Evolutionary conservation across 2,113 vertebrate genomes (phyloP).

Genomic region (Syngnathus typhle): DNA sequence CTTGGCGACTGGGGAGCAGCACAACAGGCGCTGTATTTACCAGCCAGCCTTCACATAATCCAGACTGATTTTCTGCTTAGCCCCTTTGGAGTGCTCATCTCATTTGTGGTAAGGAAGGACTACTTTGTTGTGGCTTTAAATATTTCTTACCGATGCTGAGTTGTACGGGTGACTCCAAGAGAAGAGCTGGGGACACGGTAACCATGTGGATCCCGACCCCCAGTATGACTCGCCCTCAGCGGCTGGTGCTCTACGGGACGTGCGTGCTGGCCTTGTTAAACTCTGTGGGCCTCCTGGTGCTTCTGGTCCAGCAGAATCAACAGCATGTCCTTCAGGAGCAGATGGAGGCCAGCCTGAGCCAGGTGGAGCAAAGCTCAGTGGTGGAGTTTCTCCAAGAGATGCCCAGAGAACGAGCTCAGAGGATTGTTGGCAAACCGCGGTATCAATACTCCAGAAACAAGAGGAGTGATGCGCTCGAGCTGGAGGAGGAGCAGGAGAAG

Average conservation of each 20-base stretch:
- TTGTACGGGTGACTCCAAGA: conserved; percentile 36
- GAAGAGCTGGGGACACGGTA: conserved; percentile 39
- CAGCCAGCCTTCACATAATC: conserved; percentile 35
- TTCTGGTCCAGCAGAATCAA: conserved; percentile 77
- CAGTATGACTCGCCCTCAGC: conserved; percentile 65
- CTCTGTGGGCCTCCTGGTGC: conserved; percentile 75
- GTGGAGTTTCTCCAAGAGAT: conserved; percentile 69
- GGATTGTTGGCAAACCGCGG: conserved; percentile 36
- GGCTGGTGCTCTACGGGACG: conserved; percentile 66
- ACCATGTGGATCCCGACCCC: conserved; percentile 63
- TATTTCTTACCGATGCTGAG: conserved; percentile 34
- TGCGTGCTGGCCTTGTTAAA: conserved; percentile 76
- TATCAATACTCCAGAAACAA: conserved; percentile 73
- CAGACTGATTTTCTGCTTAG: conserved; percentile 19
- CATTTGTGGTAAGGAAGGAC: background rate
- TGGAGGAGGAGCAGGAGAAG: conserved; percentile 38
- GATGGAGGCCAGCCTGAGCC: conserved; percentile 60
- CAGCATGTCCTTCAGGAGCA: conserved; percentile 65
- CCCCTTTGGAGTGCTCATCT: background rate
- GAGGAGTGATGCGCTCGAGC: conserved; percentile 71
- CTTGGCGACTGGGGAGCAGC: conserved; percentile 33
- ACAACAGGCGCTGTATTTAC: conserved; percentile 53
- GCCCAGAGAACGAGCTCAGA: conserved; percentile 34
- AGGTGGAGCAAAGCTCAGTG: conserved; percentile 68
- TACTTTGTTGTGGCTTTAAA: background rate